A percentile compares a stretch with the other conserved stretches of the same genome.
phyloP scores from a whole-genome alignment of 2,797 vertebrate genomes.

The Chloroceryle amazona region DNA sequence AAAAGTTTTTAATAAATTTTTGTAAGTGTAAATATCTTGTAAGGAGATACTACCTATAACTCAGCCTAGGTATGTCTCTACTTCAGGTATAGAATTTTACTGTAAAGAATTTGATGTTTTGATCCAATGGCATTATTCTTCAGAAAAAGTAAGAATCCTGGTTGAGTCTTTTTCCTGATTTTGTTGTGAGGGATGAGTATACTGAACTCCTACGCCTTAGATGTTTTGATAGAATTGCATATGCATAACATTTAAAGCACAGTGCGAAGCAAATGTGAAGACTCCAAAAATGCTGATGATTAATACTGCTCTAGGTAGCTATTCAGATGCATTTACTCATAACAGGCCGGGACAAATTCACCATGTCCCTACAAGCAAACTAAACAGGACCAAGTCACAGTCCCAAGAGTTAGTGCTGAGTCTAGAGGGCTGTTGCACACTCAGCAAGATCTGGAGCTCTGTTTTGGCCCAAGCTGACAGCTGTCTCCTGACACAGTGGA shows the following conservation, averaged over 20 bases:
- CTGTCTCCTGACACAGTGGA: rapidly evolving
- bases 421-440: background rate
- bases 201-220: background rate
- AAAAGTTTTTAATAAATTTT: background rate
- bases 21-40: background rate
- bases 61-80: background rate
- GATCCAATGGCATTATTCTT: background rate
- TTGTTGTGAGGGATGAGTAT: background rate
- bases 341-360: background rate
- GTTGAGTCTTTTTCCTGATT: background rate
- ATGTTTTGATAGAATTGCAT: background rate
- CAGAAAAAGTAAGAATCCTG: background rate
- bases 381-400: background rate
- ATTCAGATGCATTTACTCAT: background rate
- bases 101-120: background rate
- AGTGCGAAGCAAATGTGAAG: background rate
- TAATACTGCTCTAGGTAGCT: background rate
- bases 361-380: background rate
- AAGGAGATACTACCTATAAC: background rate
- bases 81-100: background rate
- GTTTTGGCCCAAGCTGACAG: rapidly evolving
- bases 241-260: background rate
- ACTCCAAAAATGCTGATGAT: rapidly evolving
- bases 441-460: background rate
- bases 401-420: background rate